A percentile compares a stretch with the other conserved stretches of the same genome.
These are phyloP conservation scores for Todiramphus chloris DNA, from an alignment of 2,113 vertebrate genomes.

Conservation along the genomic window DNA sequence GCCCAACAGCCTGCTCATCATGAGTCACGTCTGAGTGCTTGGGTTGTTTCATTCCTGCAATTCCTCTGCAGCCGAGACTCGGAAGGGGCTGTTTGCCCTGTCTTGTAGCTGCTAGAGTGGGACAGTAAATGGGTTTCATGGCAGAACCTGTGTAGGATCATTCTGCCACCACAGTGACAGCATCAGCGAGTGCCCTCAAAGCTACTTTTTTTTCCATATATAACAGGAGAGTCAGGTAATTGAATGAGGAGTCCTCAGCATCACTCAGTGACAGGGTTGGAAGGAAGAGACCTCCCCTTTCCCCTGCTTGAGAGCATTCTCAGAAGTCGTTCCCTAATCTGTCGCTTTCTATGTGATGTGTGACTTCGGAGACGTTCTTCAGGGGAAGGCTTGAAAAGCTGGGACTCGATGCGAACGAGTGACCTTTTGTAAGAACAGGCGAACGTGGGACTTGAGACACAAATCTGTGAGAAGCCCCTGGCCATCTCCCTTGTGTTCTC, in stretches of 20 bases:
- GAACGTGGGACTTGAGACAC: not conserved
- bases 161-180: not conserved
- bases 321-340: not conserved
- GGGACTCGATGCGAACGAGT: not conserved
- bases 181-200: fast-evolving
- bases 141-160: not conserved
- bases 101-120: not conserved
- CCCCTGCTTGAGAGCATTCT: not conserved
- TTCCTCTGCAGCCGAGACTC: not conserved
- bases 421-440: not conserved
- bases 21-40: not conserved
- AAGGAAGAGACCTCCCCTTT: not conserved
- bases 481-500: not conserved
- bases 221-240: not conserved
- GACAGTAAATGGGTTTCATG: not conserved
- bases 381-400: not conserved
- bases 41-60: not conserved
- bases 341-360: fast-evolving
- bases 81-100: not conserved
- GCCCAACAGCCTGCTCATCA: constrained; percentile 18
- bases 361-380: not conserved
- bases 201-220: not conserved
- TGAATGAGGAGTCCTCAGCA: not conserved
- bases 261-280: not conserved
- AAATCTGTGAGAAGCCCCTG: fast-evolving